These are phyloP conservation scores for Conchocele bisecta DNA, from an alignment of 2,888 invertebrate species.

Conservation along the genomic window DNA sequence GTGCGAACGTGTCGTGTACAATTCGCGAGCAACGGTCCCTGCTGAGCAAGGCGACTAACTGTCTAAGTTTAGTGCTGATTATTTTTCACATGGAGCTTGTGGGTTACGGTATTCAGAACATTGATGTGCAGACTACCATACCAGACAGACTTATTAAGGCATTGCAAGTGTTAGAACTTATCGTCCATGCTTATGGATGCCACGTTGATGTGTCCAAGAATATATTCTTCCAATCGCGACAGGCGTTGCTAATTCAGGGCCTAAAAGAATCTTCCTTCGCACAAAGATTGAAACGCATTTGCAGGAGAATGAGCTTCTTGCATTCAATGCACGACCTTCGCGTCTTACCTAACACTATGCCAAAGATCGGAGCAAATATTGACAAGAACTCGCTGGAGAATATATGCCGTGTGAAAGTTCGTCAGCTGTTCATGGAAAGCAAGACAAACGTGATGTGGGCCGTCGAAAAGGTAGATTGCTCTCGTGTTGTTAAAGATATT, in stretches of 20 bases:
- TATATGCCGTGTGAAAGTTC: slow-evolving; percentile 45
- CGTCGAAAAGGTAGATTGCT: slow-evolving; percentile 50
- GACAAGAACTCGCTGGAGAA: slow-evolving; percentile 63
- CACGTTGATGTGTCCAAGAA: slow-evolving; percentile 25
- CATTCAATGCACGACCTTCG: too few species aligned
- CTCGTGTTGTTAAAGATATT: slow-evolving; percentile 50
- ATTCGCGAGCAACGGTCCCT: slow-evolving; percentile 36
- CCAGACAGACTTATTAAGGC: slow-evolving; percentile 19
- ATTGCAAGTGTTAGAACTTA: slow-evolving; percentile 24
- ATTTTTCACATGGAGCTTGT: slow-evolving; percentile 30
- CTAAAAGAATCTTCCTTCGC: too few species aligned
- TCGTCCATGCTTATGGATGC: slow-evolving; percentile 37
- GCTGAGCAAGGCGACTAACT: slow-evolving; percentile 28
- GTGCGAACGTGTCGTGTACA: slow-evolving; percentile 31
- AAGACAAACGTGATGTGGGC: slow-evolving; percentile 57
- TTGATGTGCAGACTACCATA: background rate
- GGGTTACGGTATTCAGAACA: background rate
- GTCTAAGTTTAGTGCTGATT: slow-evolving; percentile 42
- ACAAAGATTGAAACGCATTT: too few species aligned
- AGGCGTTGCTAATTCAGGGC: too few species aligned
- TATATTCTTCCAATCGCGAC: slow-evolving; percentile 42
- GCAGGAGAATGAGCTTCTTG: too few species aligned
- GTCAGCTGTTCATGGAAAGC: slow-evolving; percentile 38
- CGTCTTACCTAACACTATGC: too few species aligned
- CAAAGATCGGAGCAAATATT: too few species aligned